Conservation (phyloP, 2,888 invertebrate genomes). For the Oscheius onirici region DNA sequence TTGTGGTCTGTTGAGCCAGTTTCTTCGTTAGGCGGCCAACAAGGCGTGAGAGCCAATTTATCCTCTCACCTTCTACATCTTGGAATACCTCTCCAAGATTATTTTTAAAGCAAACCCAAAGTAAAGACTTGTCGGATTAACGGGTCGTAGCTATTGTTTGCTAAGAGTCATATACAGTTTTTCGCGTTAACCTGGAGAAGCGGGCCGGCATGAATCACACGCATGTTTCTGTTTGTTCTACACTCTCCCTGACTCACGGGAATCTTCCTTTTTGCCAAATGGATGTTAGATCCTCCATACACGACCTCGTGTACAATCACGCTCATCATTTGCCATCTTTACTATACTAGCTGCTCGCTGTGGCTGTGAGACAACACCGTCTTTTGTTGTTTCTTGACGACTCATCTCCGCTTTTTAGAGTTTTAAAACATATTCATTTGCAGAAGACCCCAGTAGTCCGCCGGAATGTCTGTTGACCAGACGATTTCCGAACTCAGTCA, state of each 20-base stretch:
- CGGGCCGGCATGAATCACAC: slow-evolving; percentile 13
- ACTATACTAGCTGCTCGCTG: too few relatives aligned
- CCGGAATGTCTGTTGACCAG: slow-evolving; percentile 66
- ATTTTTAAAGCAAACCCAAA: too few relatives aligned
- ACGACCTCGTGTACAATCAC: too few relatives aligned
- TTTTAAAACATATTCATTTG: slow-evolving; percentile 1
- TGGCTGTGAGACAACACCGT: background rate
- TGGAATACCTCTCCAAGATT: too few relatives aligned
- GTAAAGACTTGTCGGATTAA: slow-evolving; percentile 8
- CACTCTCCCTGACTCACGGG: slow-evolving; percentile 24
- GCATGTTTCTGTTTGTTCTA: slow-evolving; percentile 28
- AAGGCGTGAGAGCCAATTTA: too few relatives aligned
- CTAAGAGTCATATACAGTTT: slow-evolving; percentile 1
- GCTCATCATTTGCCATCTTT: too few relatives aligned
- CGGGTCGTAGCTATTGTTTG: slow-evolving; percentile 17
- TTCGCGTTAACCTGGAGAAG: slow-evolving; percentile 24
- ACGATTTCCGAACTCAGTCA: slow-evolving; percentile 68
- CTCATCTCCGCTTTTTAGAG: background rate
- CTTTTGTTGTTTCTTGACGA: slow-evolving; percentile 1
- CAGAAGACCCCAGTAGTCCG: background rate
- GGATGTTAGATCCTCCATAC: too few relatives aligned
- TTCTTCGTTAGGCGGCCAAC: too few relatives aligned
- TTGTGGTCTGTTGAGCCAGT: too few relatives aligned
- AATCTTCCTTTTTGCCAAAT: slow-evolving; percentile 11
- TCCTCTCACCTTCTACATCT: too few relatives aligned